Evolutionary conservation across 1,140 invertebrate genomes (phyloP), one percentile per base, ranked within the genome.

Genomic region (Bombyx mandarina): DNA sequence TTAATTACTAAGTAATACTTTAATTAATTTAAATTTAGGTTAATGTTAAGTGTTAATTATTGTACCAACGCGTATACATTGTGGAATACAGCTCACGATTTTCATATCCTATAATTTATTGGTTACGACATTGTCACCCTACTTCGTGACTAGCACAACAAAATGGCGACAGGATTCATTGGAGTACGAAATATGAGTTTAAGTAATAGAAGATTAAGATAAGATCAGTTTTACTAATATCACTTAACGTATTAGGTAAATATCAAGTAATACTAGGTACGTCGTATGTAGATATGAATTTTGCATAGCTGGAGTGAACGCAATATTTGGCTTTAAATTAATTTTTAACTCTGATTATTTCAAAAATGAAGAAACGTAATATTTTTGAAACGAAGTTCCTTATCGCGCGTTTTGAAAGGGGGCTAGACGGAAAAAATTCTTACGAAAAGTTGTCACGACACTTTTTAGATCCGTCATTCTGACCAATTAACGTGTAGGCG

Each of bases 61-160:
- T 86, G 81, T 86, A 80, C 82, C 71, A 79, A 84, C 69, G 80
- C 82, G 82, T 86, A 86, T 86, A 86, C 82, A 84, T 79, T 65
- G 50, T 71, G 58, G 69, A 75, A 75, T 85, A 80, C 69, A 82
- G 77, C 75, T 79, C 73, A 80, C 62, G 75, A 71, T 75, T 75
- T 75, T 50, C 58, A 58, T 54, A 56, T 60, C 57, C 57, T 44
- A 50, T 26, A 26, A 9, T 57, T 47, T 45, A 47, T 35, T 47
- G 9, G 10, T 35, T 35, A 8, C 18, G 50, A 51, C 26, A 7
- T 35, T 35, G 26, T 35, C 18, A 10, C 18, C 5, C 8, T 51
- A n/a, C 26, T 18, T 50, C n/a, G 45, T 18, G 10, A 50, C 48
- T n/a, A 12, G 48, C 12, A 10, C 48, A 18, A 18, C 26, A 22